Evolutionary conservation across 2,113 vertebrate genomes (phyloP).

Genomic region (Pimephales promelas): DNA sequence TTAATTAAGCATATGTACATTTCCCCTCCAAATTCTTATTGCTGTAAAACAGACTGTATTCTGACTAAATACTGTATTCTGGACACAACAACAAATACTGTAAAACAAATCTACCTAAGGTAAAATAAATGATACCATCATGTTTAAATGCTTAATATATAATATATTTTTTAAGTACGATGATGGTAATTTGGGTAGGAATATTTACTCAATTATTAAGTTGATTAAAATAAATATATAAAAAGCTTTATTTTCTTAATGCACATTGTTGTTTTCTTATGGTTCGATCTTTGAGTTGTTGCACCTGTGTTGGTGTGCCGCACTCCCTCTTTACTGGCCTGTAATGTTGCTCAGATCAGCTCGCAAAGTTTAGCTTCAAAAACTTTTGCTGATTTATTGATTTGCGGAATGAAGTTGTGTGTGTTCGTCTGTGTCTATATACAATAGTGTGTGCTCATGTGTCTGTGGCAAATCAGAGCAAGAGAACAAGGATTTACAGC

Average conservation of each 20-base stretch:
- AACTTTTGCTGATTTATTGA: neutral
- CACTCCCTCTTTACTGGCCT: neutral
- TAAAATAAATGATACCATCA: neutral
- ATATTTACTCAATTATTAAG: neutral
- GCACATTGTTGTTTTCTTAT: neutral
- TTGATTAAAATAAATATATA: neutral
- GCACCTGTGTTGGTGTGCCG: neutral
- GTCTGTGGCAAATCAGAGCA: constrained; percentile 14
- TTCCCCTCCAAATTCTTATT: neutral
- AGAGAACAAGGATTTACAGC: constrained; percentile 7
- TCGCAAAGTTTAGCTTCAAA: neutral
- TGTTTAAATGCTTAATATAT: neutral
- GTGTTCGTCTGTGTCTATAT: constrained; percentile 27
- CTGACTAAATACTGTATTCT: neutral
- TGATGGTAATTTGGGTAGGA: neutral
- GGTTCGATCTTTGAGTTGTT: neutral
- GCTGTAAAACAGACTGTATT: neutral
- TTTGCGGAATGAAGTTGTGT: neutral
- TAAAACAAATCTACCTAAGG: neutral
- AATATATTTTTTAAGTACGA: neutral
- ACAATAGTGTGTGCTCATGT: neutral
- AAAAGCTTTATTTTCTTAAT: neutral
- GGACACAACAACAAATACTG: neutral
- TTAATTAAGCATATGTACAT: neutral
- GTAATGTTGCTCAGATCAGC: neutral